A percentile compares a stretch with the other conserved stretches of the same genome.
Conservation (phyloP, 1,140 invertebrate genomes). For the Periplaneta americana region DNA sequence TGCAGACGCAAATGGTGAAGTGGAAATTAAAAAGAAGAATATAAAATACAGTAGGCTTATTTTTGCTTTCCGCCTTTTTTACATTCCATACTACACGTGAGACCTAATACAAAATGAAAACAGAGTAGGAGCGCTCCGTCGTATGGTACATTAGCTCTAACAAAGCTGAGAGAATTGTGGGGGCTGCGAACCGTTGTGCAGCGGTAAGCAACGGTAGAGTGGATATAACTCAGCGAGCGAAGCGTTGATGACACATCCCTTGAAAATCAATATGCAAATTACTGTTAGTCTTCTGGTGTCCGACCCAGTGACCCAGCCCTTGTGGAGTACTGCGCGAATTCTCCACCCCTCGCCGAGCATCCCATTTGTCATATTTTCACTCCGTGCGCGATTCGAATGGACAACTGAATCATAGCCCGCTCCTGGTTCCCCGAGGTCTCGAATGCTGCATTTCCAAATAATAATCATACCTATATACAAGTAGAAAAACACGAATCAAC, state of each 20-base stretch:
- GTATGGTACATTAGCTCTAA: neutral
- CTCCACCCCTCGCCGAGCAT: too few species aligned
- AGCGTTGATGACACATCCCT: neutral
- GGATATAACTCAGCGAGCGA: neutral
- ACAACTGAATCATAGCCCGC: too few species aligned
- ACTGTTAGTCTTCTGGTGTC: neutral
- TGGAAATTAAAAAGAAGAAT: too few species aligned
- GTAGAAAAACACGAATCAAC: too few species aligned
- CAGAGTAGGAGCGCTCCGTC: neutral
- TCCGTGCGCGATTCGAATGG: too few species aligned
- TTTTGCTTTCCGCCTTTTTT: neutral
- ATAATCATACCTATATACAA: too few species aligned
- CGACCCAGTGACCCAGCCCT: neutral
- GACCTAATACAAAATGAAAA: neutral
- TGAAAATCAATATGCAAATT: neutral
- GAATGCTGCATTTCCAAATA: too few species aligned
- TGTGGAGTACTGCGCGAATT: too few species aligned
- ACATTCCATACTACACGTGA: neutral
- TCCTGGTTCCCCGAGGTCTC: too few species aligned
- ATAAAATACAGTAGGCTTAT: too few species aligned
- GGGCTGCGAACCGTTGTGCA: neutral
- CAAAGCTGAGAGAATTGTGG: neutral
- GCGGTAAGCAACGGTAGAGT: neutral
- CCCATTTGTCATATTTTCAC: too few species aligned
- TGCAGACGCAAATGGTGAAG: too few species aligned